A percentile compares a stretch with the other conserved stretches of the same genome.
Evolutionary conservation across 2,113 vertebrate genomes (phyloP).

Genomic region (Microcebus ravelobensis): DNA sequence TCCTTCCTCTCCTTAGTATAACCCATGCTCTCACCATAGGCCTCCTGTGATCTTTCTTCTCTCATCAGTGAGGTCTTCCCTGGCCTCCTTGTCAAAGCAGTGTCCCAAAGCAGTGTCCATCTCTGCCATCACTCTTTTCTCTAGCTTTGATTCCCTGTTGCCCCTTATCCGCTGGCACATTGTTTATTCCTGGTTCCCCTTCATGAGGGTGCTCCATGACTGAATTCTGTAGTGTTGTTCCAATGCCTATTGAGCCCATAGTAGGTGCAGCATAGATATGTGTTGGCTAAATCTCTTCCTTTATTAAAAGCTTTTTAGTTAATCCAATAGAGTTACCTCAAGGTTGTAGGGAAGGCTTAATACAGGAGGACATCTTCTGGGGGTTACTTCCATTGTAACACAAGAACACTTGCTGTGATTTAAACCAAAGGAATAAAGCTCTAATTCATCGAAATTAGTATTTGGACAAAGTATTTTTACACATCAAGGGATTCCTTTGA

Average conservation of each 20-base stretch:
- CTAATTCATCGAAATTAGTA: not conserved
- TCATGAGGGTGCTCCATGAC: not conserved
- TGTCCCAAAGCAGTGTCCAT: too few relatives aligned
- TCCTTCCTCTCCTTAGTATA: not conserved
- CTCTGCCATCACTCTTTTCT: too few relatives aligned
- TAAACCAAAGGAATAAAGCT: constrained; percentile 16
- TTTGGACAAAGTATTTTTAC: constrained; percentile 21
- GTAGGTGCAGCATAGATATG: not conserved
- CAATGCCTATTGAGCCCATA: not conserved
- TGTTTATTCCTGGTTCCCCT: not conserved
- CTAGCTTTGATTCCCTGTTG: not conserved
- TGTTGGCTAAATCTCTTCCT: not conserved
- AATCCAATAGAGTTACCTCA: not conserved
- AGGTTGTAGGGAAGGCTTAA: not conserved
- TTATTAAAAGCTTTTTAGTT: constrained; percentile 54
- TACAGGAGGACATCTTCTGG: not conserved
- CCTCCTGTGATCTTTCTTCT: not conserved
- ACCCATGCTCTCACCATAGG: not conserved
- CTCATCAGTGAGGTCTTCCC: not conserved
- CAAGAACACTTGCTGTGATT: not conserved
- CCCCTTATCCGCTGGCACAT: not conserved
- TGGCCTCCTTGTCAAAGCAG: not conserved
- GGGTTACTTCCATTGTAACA: not conserved
- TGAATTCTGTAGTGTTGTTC: not conserved
- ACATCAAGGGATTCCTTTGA: not conserved